These are phyloP conservation scores for Sesia apiformis DNA, from an alignment of 2,888 invertebrate genomes.

Conservation along the genomic window DNA sequence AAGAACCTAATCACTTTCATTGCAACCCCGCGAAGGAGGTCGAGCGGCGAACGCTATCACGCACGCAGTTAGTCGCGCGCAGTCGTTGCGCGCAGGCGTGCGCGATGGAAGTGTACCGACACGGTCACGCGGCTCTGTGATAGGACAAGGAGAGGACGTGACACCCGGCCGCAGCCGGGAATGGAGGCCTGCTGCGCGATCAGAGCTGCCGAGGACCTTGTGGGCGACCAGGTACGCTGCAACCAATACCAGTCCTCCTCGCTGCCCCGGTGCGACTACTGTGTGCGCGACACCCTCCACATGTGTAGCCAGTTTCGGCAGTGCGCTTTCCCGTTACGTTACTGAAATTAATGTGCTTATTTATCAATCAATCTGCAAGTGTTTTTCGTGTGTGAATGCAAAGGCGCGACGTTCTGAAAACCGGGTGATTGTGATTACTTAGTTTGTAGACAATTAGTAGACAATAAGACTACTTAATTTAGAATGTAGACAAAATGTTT, in stretches of 20 bases:
- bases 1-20: constrained; percentile 66
- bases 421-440: too few species aligned
- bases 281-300: not conserved
- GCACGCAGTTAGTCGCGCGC: constrained; percentile 43
- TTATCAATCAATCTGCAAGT: not conserved
- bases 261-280: not conserved
- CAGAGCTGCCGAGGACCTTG: constrained; percentile 64
- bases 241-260: not conserved
- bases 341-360: not conserved
- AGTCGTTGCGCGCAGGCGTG: constrained; percentile 37
- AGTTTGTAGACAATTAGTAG: too few species aligned
- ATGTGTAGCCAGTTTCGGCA: not conserved
- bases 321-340: not conserved
- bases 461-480: too few species aligned
- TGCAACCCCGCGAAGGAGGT: constrained; percentile 63
- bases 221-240: constrained; percentile 65
- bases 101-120: constrained; percentile 12
- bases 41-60: constrained; percentile 42
- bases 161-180: constrained; percentile 54
- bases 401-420: not conserved
- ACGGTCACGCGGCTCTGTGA: constrained; percentile 5
- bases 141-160: constrained; percentile 10
- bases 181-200: constrained; percentile 68
- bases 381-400: not conserved
- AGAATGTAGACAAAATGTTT: too few species aligned